A percentile compares a stretch with the other conserved stretches of the same genome.
phyloP scores from a whole-genome alignment of 2,888 invertebrate species.

The Thera obeliscata region DNA sequence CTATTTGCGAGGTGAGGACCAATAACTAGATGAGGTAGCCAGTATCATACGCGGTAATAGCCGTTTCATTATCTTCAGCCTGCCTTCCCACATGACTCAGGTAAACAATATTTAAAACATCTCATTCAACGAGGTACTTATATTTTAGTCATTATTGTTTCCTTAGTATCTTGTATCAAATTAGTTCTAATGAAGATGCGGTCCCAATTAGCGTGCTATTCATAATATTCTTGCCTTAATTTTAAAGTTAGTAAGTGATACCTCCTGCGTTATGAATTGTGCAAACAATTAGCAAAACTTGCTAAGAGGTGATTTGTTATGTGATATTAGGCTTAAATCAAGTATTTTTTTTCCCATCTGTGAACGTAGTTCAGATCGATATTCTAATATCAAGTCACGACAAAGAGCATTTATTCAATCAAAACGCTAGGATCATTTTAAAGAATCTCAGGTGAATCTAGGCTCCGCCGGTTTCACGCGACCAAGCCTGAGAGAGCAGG shows the following conservation, averaged over 20 bases:
- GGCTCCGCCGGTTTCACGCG: too few species aligned
- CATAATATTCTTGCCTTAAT: background rate
- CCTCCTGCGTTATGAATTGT: background rate
- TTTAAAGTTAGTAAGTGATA: background rate
- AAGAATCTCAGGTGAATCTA: too few species aligned
- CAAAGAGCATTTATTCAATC: too few species aligned
- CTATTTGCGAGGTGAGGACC: slow-evolving; percentile 70
- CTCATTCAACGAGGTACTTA: background rate
- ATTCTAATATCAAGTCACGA: too few species aligned
- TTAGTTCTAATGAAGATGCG: slow-evolving; percentile 8
- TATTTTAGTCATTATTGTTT: background rate
- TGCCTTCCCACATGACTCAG: background rate
- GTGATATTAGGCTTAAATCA: too few species aligned
- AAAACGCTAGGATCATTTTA: too few species aligned
- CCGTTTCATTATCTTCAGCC: background rate
- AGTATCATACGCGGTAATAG: too few species aligned
- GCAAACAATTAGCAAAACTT: background rate
- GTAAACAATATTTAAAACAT: background rate
- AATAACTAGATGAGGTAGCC: background rate
- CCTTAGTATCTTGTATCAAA: background rate
- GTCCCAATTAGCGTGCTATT: slow-evolving; percentile 12
- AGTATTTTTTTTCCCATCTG: too few species aligned
- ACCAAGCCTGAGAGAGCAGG: too few species aligned
- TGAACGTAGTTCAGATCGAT: too few species aligned
- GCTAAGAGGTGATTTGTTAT: background rate